Evolutionary conservation across 1,140 invertebrate species (phyloP), one percentile per base, ranked within the genome.

Genomic region (Orius laevigatus): DNA sequence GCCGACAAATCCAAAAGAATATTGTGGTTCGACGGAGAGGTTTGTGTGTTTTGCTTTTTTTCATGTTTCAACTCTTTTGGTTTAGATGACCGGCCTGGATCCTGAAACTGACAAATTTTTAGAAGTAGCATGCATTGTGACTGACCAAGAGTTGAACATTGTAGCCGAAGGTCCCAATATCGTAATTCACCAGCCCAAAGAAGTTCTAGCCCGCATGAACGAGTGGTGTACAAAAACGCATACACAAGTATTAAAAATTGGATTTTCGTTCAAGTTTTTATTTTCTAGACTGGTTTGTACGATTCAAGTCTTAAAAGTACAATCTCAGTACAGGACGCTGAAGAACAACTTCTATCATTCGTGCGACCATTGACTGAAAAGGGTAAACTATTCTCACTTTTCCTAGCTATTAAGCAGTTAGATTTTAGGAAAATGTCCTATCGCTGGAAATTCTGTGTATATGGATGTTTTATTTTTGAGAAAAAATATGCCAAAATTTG

Each of bases 101-200:
- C 60, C 82, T 41, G 68, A 80, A 1, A 79, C 68, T 50, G 78
- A 89, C 62, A 72, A 78, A 50, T 85, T 96, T 20, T 62, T 96
- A 53, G 92, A 96, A 70, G 73, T 92, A 51, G 83, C 87, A 0
- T 88, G 85, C 62, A 59, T 95, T 31, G 68, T 97, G 19, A 95
- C 90, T 1, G 84, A 94, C 65, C 67, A 66, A 11, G 58, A 92
- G 44, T 65, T 95, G 4, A 79, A 89, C 56, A 65, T 88, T 5
- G 63, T 91, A 34, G 84, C 79, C 11, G 75, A 85, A 62, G 77
- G 79, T 40, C 78, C 82, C 5, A 69, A 80, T 59, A 62, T 92
- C n/a, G 67, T 91, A 2, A 81, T 96, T 55, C 71, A 92, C 60
- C 83, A 93, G 57, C 64, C 81, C 6, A 71, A 83, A 52, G 60